Evolutionary conservation across 1,140 invertebrate genomes (phyloP).

Genomic region (Arion vulgaris): DNA sequence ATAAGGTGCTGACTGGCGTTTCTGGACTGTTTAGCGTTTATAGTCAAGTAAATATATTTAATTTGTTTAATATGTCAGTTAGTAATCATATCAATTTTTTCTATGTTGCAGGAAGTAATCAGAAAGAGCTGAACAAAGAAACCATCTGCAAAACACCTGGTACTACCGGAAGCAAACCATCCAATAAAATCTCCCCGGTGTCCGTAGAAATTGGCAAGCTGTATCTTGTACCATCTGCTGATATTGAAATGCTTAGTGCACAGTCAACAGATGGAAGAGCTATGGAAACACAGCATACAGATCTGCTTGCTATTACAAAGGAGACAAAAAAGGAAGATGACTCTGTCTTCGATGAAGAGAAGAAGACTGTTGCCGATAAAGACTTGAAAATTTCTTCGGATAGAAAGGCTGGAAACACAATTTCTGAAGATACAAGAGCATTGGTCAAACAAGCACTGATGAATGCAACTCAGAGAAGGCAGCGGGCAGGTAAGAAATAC

Average conservation of each 20-base stretch:
- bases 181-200: constrained; percentile 47
- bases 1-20: too few relatives aligned
- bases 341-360: constrained; percentile 11
- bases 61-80: too few relatives aligned
- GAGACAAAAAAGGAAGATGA: constrained; percentile 6
- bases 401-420: constrained; percentile 50
- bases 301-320: constrained; percentile 10
- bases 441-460: constrained; percentile 65
- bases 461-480: constrained; percentile 57
- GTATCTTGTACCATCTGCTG: constrained; percentile 43
- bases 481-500: constrained; percentile 56
- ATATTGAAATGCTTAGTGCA: constrained; percentile 70
- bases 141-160: constrained; percentile 46
- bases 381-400: background rate
- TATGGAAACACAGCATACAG: constrained; percentile 40
- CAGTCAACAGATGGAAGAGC: constrained; percentile 52
- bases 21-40: too few relatives aligned
- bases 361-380: constrained; percentile 17
- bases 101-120: background rate
- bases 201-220: constrained; percentile 49
- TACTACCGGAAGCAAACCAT: constrained; percentile 22
- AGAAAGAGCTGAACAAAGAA: constrained; percentile 16
- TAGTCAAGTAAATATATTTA: too few relatives aligned
- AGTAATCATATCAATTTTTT: too few relatives aligned
- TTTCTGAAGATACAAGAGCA: constrained; percentile 66